These are phyloP conservation scores for Natrix natrix DNA, from an alignment of 2,797 vertebrate species.

Conservation along the genomic window DNA sequence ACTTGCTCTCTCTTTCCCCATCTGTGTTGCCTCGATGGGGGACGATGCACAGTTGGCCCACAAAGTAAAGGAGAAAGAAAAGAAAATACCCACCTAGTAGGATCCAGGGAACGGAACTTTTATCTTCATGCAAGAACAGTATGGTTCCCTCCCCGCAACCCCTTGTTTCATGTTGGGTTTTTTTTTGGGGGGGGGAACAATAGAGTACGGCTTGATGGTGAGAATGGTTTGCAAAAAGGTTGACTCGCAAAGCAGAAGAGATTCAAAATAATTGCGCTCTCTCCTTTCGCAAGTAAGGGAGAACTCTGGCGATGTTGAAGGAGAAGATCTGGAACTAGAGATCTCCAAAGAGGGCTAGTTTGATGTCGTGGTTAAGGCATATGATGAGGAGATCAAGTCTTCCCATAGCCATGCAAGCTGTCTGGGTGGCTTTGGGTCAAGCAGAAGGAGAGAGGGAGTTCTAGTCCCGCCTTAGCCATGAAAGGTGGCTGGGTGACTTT, in stretches of 20 bases:
- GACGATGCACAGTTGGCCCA: background rate
- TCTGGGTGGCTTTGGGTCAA: no score
- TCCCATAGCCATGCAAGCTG: no score
- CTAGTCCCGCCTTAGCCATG: no score
- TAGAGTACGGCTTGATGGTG: background rate
- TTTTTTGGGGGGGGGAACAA: background rate
- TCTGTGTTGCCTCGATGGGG: background rate
- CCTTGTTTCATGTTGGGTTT: background rate
- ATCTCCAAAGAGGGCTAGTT: background rate
- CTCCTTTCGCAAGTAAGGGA: background rate
- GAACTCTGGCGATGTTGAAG: background rate
- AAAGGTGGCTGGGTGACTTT: no score
- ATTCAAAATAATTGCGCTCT: background rate
- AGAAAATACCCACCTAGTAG: background rate
- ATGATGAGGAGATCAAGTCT: background rate
- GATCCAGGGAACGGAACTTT: background rate
- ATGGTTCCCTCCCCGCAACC: background rate
- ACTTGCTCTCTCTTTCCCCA: slow-evolving; percentile 31
- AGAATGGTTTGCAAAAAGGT: background rate
- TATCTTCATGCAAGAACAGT: background rate
- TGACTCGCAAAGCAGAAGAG: background rate
- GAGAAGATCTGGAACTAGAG: background rate
- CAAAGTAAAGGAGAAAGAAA: background rate
- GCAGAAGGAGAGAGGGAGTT: no score
- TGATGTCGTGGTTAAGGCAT: background rate